A percentile compares a stretch with the other conserved stretches of the same genome.
phyloP scores from a whole-genome alignment of 2,888 invertebrate species.

The Stenodera caucasica region DNA sequence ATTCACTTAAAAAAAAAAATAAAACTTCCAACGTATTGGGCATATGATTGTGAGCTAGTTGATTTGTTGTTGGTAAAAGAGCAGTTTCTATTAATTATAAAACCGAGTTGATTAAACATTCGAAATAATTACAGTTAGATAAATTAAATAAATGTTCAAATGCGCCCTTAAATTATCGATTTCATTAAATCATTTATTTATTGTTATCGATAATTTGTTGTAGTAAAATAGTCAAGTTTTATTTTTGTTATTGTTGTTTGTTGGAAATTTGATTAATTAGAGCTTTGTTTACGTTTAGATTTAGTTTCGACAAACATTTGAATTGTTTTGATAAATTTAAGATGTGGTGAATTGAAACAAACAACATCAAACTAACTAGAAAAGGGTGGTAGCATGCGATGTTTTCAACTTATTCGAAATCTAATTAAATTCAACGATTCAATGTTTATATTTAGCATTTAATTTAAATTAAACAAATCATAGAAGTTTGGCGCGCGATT shows the following conservation, averaged over 20 bases:
- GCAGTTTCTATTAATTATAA: conserved; percentile 2
- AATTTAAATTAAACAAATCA: too few species aligned
- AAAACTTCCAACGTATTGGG: neutral
- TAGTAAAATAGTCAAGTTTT: too few species aligned
- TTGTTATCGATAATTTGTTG: too few species aligned
- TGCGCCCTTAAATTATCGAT: conserved; percentile 10
- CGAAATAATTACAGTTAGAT: too few species aligned
- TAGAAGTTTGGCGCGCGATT: neutral
- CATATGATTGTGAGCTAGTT: neutral
- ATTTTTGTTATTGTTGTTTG: neutral
- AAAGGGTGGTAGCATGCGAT: neutral
- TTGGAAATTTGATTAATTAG: neutral
- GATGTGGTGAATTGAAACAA: neutral
- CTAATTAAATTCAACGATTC: neutral
- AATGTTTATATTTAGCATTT: neutral
- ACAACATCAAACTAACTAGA: neutral
- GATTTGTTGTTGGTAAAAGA: neutral
- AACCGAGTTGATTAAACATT: conserved; percentile 6
- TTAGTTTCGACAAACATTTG: neutral
- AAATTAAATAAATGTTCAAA: neutral
- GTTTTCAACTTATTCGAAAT: neutral
- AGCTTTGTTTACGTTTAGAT: neutral
- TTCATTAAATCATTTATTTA: neutral
- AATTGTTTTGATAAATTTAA: neutral
- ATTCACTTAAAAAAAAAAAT: neutral